phyloP scores from a whole-genome alignment of 2,797 vertebrate species.

The Gobionotothen gibberifrons region DNA sequence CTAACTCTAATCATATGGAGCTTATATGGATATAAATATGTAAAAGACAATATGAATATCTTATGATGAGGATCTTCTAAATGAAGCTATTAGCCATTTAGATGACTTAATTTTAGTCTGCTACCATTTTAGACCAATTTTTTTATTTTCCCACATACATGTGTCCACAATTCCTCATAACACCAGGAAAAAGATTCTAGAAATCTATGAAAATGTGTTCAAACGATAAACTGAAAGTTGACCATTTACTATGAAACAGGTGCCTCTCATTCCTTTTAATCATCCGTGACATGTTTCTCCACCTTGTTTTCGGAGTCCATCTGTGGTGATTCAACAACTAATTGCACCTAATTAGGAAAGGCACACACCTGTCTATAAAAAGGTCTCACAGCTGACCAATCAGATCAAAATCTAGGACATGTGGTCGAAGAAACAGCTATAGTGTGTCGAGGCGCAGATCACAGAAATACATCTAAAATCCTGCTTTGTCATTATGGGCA shows the following conservation, averaged over 20 bases:
- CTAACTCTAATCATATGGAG: constrained; percentile 9
- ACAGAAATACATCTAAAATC: not conserved
- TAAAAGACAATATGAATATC: constrained; percentile 27
- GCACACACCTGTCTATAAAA: not conserved
- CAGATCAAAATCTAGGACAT: not conserved
- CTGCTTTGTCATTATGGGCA: not conserved
- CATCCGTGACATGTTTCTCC: not conserved
- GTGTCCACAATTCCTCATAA: not conserved
- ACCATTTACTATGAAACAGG: not conserved
- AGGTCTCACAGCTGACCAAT: not conserved
- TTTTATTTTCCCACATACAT: no score
- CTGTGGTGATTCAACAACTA: not conserved
- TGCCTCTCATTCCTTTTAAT: not conserved
- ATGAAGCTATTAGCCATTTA: not conserved
- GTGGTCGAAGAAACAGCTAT: not conserved
- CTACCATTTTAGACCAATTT: not conserved
- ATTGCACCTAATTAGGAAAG: not conserved
- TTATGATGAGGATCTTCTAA: constrained; percentile 21
- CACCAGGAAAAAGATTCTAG: not conserved
- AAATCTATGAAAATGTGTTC: not conserved
- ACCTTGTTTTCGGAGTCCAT: not conserved
- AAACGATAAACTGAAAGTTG: not conserved
- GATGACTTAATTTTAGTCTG: not conserved
- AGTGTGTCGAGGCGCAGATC: not conserved
- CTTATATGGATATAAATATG: constrained; percentile 22